Percentiles rank a stretch among this genome's conserved stretches.
Evolutionary conservation across 2,888 invertebrate species (phyloP).

Genomic region (Fissipunctia ypsillon): DNA sequence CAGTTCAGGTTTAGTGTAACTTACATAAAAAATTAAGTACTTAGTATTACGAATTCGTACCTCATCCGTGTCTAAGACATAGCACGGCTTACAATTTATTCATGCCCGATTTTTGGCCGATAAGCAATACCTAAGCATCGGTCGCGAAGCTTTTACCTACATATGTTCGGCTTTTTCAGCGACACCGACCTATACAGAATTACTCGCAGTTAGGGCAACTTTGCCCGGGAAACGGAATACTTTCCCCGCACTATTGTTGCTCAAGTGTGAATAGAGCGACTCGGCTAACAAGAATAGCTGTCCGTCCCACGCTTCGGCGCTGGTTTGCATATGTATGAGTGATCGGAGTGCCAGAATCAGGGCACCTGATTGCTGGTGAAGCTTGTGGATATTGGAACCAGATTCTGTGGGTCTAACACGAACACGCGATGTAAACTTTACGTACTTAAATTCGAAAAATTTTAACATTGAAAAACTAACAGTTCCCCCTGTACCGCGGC

Average conservation of each 20-base stretch:
- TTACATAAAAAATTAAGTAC: background rate
- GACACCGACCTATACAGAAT: background rate
- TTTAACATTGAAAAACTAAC: no score
- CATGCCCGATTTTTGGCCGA: background rate
- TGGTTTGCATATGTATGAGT: constrained; percentile 55
- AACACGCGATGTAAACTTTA: background rate
- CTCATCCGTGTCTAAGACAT: background rate
- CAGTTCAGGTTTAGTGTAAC: background rate
- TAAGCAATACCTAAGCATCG: background rate
- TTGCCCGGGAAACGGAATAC: constrained; percentile 4
- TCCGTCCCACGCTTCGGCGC: constrained; percentile 25
- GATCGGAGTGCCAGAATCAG: constrained; percentile 25
- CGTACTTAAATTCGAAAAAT: background rate
- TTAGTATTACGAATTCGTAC: background rate
- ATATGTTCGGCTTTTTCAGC: background rate
- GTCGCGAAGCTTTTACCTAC: background rate
- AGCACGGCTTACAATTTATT: background rate
- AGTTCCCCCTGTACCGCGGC: no score
- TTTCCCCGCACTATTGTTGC: constrained; percentile 36
- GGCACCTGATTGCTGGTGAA: constrained; percentile 35
- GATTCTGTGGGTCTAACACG: background rate
- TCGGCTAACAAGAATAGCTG: constrained; percentile 40
- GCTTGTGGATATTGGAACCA: background rate
- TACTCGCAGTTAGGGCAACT: constrained; percentile 3
- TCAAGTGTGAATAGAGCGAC: constrained; percentile 40